Evolutionary conservation across 2,113 vertebrate species (phyloP).

Genomic region (Pangasianodon hypophthalmus): DNA sequence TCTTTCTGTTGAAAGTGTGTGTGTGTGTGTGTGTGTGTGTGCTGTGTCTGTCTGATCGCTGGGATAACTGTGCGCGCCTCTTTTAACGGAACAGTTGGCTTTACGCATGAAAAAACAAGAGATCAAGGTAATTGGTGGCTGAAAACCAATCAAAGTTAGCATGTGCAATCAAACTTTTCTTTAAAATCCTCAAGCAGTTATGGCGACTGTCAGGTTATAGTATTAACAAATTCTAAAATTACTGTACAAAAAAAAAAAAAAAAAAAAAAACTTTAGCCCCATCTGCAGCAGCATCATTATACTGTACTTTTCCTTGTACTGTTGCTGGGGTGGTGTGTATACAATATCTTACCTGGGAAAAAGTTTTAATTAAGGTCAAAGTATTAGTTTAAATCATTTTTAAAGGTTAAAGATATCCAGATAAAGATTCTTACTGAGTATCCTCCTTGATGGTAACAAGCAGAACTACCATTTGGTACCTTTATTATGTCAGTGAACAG

Average conservation of each 20-base stretch:
- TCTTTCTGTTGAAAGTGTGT: not conserved
- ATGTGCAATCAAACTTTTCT: not conserved
- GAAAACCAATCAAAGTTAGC: not conserved
- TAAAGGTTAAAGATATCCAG: not conserved
- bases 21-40: not conserved
- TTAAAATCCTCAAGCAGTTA: not conserved
- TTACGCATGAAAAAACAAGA: not conserved
- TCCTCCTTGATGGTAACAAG: not conserved
- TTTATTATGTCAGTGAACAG: not conserved
- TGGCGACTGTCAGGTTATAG: not conserved
- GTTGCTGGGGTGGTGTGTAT: not conserved
- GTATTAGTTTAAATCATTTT: not conserved
- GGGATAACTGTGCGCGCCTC: not conserved
- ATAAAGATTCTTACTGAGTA: not conserved
- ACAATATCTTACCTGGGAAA: not conserved
- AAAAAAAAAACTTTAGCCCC: not conserved
- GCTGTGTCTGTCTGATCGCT: not conserved
- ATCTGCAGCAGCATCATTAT: not conserved
- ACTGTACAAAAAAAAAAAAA: not conserved
- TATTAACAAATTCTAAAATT: not conserved
- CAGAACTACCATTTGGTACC: not conserved
- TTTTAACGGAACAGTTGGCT: constrained; percentile 1
- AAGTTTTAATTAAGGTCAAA: not conserved
- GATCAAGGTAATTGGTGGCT: not conserved
- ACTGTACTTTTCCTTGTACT: not conserved